Base-by-base conservation (phyloP, 2,888 invertebrate species). In the Entomobrya multifasciata region DNA sequence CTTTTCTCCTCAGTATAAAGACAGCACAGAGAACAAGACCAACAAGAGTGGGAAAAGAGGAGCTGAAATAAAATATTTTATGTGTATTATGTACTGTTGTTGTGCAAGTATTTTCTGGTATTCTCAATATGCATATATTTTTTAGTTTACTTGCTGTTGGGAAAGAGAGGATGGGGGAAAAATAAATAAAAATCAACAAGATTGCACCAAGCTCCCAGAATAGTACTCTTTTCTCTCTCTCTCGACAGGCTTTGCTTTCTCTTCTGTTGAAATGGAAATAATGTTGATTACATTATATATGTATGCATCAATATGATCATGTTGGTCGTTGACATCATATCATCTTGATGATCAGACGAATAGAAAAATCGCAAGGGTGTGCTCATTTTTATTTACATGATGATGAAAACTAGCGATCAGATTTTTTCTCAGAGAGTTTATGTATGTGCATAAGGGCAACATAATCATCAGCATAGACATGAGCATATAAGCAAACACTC, bases 361-460 rank as follows among this genome's bases (percentile, higher is more conserved):
- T 17, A 27, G 60, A 60, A 27, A 30, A 52, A 30, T 74, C 17
- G 72, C 72, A 49, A 52, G 72, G 80, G 55, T 70, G 55, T 62
- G 70, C 80, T 80, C 70, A 36, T 80, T 80, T n/a, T 80, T 80
- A 80, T 70, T 70, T 80, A 80, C 70, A 80, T 70, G 67, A 70
- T 80, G 41, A 70, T 67, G 57, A 44, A 70, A 27, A 20, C 22
- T 47, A 80, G 67, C 62, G 25, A 74, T 74, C 57, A 82, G 60
- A 82, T 72, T 72, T 80, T 80, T 79, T 52, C 62, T 30, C 30
- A 36, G 8, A n/a, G 8, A 36, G 36, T 36, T 36, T 62, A 13
- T 67, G 8, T 79, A 22, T 79, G 17, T 79, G 52, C 52, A 74
- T 52, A 52, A 74, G 52, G 72, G 30, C 72, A 74, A 49, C 30